Percentiles rank a stretch among this genome's conserved stretches.
Evolutionary conservation across 2,797 vertebrate genomes (phyloP).

Genomic region (Microctenopoma stevenorrisi): DNA sequence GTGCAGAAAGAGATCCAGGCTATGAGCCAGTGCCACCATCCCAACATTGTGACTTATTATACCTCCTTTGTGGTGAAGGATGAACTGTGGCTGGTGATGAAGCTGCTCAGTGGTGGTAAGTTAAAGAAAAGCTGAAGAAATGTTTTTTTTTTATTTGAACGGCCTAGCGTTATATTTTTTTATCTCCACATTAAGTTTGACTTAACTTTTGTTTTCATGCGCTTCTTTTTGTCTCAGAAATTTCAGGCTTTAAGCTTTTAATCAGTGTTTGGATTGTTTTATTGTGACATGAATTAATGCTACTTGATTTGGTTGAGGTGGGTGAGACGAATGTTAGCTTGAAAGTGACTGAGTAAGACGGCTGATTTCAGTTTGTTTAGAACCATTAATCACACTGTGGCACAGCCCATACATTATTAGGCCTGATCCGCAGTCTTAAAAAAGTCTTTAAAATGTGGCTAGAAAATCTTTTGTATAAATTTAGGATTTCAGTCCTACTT

Average conservation of each 20-base stretch:
- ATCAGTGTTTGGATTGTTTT: no score
- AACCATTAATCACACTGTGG: no score
- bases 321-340: no score
- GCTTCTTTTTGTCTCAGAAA: slow-evolving; percentile 1
- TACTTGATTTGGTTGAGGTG: no score
- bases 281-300: no score
- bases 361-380: no score
- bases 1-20: slow-evolving; percentile 99
- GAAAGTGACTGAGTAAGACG: no score
- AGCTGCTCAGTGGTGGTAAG: slow-evolving; percentile 96
- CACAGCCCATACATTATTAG: no score
- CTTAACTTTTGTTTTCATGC: slow-evolving; percentile 15
- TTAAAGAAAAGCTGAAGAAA: slow-evolving; percentile 20
- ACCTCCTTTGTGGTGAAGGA: slow-evolving; percentile 98
- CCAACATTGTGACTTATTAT: slow-evolving; percentile 97
- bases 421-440: no score
- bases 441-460: no score
- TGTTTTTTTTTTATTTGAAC: not conserved
- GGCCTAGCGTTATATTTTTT: not conserved
- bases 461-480: no score
- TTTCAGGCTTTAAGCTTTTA: not conserved
- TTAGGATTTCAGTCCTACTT: no score
- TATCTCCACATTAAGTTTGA: slow-evolving; percentile 32
- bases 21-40: slow-evolving; percentile 98
- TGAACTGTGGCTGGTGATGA: slow-evolving; percentile 98